Evolutionary conservation across 2,797 vertebrate species (phyloP), one percentile per base, ranked within the genome.

Genomic region (Linurgus olivaceus): DNA sequence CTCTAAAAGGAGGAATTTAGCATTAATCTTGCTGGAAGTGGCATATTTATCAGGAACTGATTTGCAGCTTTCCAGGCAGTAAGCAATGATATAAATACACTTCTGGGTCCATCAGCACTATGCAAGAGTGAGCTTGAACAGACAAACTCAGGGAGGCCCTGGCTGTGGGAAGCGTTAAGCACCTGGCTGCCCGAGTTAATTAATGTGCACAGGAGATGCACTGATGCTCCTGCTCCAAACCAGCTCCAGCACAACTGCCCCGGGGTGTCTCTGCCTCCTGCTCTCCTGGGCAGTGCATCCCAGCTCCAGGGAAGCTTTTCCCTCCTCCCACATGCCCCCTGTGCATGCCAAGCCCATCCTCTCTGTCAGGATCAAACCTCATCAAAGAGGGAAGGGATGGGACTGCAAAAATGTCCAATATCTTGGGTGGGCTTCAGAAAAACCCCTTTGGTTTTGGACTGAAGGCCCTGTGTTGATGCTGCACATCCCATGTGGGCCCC

Each of bases 11-110:
- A 93, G 37, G 73, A 93, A 95, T 95, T 94, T 95, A 90, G 50
- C 91, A 95, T 91, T 95, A 88, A 91, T 95, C 94, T 93, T 93
- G 31, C 73, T 94, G 82, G 76, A 96, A 96, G 91, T 52, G 70
- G 86, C 90, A 81, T 45, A 93, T 45, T 93, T 96, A 93, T 72
- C 88, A 81, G 93, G 62, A 84, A 86, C 82, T 91, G 93, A 95
- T 94, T 93, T 91, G 82, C 85, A 78, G 90, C 92, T 96, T 96
- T 96, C 82, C 95, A 93, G 93, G 76, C 91, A 81, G 86, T 82
- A 82, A 95, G 80, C 96, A 96, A 87, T 95, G n/a, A 82, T 71
- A 90, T 85, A 93, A 96, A 96, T 71, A 74, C 35, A 89, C 58
- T 94, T 92, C 83, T 84, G 92, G 83, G 88, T 73, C 80, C 77